Base-by-base conservation (phyloP, 1,140 invertebrate genomes). In the Drusus annulatus region DNA sequence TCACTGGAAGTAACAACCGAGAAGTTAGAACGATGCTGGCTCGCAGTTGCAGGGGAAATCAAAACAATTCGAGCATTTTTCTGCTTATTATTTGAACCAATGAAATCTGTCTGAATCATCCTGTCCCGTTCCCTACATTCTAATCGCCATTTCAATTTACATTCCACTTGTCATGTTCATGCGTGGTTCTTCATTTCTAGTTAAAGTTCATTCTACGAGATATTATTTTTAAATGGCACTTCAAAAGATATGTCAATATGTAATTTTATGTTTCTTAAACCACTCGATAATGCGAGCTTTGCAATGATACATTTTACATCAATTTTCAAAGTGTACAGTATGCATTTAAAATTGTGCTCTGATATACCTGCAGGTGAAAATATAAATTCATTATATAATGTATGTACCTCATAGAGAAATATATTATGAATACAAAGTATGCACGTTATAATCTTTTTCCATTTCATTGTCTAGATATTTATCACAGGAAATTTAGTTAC, bases 401-500 rank as follows among this genome's bases (percentile, higher is more conserved):
- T 8, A 36, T 36, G 31, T 19, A 36, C 17, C 31, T 51, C 19
- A 23, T 71, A 71, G 68, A 71, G 51, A 71, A 71, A 71, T 71
- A 71, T 71, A 51, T 71, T 51, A 51, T 71, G 17, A 50, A 69
- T 50, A 65, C n/a, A 69, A 69, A 71, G 16, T 17, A 23, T 71
- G 17, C 6, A 71, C 4, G 15, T 71, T 52, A 71, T 52, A 71
- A 71, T 71, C 23, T 45, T 13, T 45, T 51, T 17, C 45, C 19
- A 23, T 71, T 71, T 71, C 68, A 71, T 71, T 51, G 51, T 71
- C 36, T 71, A 71, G 45, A 52, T 52, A 52, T 76, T 80, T 83
- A 83, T 83, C 81, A 83, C 81, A 83, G 79, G 75, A 80, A 71
- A 80, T 58, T 83, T 80, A 63, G 78, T 56, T 76, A 76, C 79